Conservation (phyloP, 2,797 vertebrate genomes). For the Gymnoscopelus microlampas region DNA sequence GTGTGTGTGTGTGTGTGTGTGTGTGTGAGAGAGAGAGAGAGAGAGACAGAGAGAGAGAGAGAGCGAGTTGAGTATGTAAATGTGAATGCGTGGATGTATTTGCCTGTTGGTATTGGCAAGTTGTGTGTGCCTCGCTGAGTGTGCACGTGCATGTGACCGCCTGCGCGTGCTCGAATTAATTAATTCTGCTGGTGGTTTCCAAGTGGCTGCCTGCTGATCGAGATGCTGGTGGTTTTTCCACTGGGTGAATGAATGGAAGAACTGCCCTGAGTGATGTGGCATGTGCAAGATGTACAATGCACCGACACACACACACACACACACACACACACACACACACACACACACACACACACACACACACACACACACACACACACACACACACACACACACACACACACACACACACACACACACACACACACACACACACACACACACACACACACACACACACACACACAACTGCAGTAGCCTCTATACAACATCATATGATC, state of each 20-base stretch:
- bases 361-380: no score
- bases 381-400: no score
- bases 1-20: conserved; percentile 5
- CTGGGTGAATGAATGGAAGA: conserved; percentile 29
- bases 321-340: no score
- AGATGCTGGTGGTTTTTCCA: conserved; percentile 49
- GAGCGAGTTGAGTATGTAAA: background rate
- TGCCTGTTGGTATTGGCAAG: background rate
- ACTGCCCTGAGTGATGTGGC: background rate
- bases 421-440: no score
- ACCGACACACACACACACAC: no score
- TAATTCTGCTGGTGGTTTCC: conserved; percentile 44
- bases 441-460: no score
- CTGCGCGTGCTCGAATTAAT: conserved; percentile 45
- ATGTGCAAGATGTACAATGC: no score
- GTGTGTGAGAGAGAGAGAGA: background rate
- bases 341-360: no score
- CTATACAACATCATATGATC: no score
- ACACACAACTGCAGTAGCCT: no score
- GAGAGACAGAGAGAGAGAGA: background rate
- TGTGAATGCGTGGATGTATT: background rate
- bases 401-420: no score
- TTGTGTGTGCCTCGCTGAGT: conserved; percentile 1
- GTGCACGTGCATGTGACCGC: background rate
- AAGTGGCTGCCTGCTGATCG: conserved; percentile 45